Evolutionary conservation across 2,113 vertebrate genomes (phyloP).

Genomic region (Solea solea): DNA sequence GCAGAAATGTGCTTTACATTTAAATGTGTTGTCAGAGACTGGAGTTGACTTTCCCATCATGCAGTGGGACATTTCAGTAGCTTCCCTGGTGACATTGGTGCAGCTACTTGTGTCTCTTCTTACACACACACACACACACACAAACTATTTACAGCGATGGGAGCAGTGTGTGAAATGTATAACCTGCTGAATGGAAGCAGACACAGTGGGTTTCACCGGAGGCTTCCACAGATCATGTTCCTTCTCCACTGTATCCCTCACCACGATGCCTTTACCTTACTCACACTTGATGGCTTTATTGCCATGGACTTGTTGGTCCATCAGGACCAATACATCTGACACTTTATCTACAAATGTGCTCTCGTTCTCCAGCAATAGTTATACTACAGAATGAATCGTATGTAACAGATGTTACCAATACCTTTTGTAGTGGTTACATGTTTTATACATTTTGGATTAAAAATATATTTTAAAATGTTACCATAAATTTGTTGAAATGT

Average conservation of each 20-base stretch:
- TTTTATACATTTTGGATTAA: too few relatives aligned
- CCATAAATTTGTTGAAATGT: too few relatives aligned
- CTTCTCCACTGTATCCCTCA: constrained; percentile 10
- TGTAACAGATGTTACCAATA: too few relatives aligned
- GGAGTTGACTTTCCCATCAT: constrained; percentile 7
- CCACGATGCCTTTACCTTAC: constrained; percentile 6
- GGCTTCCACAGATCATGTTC: constrained; percentile 33
- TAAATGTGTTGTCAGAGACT: too few relatives aligned
- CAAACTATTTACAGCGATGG: constrained; percentile 3
- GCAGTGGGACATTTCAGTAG: constrained; percentile 11
- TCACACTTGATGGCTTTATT: neutral
- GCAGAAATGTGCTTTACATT: too few relatives aligned
- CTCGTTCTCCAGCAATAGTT: too few relatives aligned
- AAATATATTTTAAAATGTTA: too few relatives aligned
- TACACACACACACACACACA: neutral
- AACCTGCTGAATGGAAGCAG: constrained; percentile 20
- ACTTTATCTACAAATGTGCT: too few relatives aligned
- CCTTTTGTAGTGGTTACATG: too few relatives aligned
- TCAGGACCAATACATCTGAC: constrained; percentile 6
- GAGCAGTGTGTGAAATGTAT: constrained; percentile 6
- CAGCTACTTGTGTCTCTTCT: constrained; percentile 14
- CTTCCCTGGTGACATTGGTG: neutral
- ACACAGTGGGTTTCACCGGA: neutral
- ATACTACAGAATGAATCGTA: too few relatives aligned
- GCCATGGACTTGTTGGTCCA: constrained; percentile 6